Evolutionary conservation across 2,113 vertebrate genomes (phyloP).

Genomic region (Carettochelys insculpta): DNA sequence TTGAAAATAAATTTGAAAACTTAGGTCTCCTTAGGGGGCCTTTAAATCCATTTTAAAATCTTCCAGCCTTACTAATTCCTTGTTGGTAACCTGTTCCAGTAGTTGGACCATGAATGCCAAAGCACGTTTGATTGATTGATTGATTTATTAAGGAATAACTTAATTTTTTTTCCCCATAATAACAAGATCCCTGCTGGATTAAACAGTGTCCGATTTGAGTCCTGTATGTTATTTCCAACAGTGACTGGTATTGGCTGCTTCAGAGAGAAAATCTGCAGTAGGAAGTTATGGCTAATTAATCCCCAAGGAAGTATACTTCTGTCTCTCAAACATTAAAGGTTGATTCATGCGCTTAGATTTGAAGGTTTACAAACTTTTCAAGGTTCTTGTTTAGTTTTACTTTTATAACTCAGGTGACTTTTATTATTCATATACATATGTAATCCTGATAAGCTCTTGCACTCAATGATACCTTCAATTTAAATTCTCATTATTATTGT

Average conservation of each 20-base stretch:
- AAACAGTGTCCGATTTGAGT: not conserved
- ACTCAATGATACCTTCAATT: not conserved
- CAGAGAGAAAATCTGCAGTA: not conserved
- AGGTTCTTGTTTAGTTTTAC: not conserved
- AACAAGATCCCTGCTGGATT: not conserved
- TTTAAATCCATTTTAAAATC: not conserved
- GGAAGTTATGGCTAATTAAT: not conserved
- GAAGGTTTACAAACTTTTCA: not conserved
- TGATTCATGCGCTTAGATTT: not conserved
- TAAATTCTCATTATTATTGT: not conserved
- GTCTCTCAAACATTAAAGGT: not conserved
- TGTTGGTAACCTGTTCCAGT: not conserved
- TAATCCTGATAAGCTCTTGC: not conserved
- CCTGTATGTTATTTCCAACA: not conserved
- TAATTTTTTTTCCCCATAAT: too few species aligned
- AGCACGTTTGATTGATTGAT: not conserved
- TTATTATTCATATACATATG: not conserved
- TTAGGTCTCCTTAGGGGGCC: not conserved
- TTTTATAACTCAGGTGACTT: not conserved
- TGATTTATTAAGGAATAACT: too few species aligned
- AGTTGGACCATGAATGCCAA: too few species aligned
- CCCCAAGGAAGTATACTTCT: not conserved
- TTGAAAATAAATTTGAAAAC: not conserved
- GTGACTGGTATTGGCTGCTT: not conserved
- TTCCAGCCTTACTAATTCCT: not conserved